Base-by-base conservation (phyloP, 1,140 invertebrate species). In the Diachasma alloeum region DNA sequence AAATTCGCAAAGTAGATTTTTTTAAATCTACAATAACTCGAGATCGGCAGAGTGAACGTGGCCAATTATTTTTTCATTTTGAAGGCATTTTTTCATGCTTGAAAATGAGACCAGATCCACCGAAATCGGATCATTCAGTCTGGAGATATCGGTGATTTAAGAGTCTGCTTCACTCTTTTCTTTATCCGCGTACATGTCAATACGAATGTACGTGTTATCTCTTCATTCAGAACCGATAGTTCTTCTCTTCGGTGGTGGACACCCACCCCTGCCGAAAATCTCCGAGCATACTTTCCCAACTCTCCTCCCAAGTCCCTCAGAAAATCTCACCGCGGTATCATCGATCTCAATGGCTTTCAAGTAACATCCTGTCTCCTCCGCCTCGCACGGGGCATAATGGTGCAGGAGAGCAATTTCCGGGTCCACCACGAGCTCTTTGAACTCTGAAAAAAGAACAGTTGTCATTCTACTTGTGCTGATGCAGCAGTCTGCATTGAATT, bases 311-410 rank as follows among this genome's bases (percentile, higher is more conserved):
- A 91, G 77, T 53, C 86, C 75, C 22, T 87, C 83, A 0, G 86
- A 85, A 59, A 86, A 89, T 26, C 82, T 83, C 10, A 87, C 80
- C 4, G 87, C 87, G 4, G 88, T 87, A 75, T 85, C 87, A 81
- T 91, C 90, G 10, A 88, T 81, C 13, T 86, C 84, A 17, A 88
- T 85, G 13, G 84, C 79, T 39, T 80, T 87, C 73, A 91, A 88
- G 44, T 91, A 89, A 80, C 92, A 93, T 71, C 91, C 91, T 73
- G 88, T 84, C 6, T 90, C 90, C 22, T 90, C 91, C 79, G 90
- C 91, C 79, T 91, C 91, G 80, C 90, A 81, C 6, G 74, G 74
- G 39, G 80, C 56, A 72, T 81, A 82, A 59, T 81, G 79, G 44
- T 82, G 81, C 2, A 78, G 77, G 9, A 82, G 73, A 17, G 81